These are phyloP conservation scores for Polypterus senegalus DNA, from an alignment of 2,113 vertebrate genomes.

Conservation along the genomic window DNA sequence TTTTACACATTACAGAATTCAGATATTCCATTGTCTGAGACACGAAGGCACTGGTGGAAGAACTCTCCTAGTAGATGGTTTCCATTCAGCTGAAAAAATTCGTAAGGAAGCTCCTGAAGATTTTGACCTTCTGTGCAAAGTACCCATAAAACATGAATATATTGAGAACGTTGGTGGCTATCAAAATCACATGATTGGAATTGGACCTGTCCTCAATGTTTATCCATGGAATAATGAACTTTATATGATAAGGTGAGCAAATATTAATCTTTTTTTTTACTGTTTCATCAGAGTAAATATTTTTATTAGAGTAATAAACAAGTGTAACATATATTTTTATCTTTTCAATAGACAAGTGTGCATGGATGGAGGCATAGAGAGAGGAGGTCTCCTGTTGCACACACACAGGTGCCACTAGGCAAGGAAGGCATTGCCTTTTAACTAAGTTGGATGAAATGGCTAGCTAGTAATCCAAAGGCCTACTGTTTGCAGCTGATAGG, in stretches of 20 bases:
- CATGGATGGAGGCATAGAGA: too few species aligned
- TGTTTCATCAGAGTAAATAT: too few species aligned
- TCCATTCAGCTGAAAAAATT: constrained; percentile 69
- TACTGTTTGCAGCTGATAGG: too few species aligned
- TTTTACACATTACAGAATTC: constrained; percentile 51
- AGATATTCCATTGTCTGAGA: constrained; percentile 84
- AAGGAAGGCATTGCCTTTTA: too few species aligned
- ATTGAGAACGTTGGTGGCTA: constrained; percentile 59
- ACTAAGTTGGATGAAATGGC: too few species aligned
- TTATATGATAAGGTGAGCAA: constrained; percentile 69
- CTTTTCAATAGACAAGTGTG: too few species aligned
- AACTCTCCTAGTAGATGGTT: constrained; percentile 81
- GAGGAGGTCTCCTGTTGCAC: too few species aligned
- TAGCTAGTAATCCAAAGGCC: too few species aligned
- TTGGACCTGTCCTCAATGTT: constrained; percentile 69
- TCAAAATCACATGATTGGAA: constrained; percentile 71
- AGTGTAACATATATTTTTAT: too few species aligned
- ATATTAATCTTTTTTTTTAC: too few species aligned
- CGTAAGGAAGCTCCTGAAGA: constrained; percentile 46
- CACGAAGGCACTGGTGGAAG: constrained; percentile 79
- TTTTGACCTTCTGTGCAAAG: constrained; percentile 67
- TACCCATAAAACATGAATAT: constrained; percentile 76
- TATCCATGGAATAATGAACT: constrained; percentile 91
- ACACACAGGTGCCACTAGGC: too few species aligned
- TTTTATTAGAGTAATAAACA: too few species aligned